Percentiles rank a stretch among this genome's conserved stretches.
phyloP scores from a whole-genome alignment of 2,113 vertebrate genomes.

The Thinocorus orbignyianus region DNA sequence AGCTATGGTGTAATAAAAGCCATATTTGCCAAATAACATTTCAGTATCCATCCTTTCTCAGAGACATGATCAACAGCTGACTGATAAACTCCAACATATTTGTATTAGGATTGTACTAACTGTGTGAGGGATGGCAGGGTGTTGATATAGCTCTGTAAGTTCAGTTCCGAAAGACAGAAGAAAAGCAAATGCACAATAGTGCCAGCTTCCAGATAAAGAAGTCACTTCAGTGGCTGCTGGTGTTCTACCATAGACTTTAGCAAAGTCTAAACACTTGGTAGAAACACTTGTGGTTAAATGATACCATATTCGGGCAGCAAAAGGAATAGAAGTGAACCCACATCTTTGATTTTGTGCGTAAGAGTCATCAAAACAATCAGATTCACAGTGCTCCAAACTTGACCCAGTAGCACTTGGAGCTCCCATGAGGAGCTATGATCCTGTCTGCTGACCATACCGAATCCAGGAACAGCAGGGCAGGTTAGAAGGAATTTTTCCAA shows the following conservation, averaged over 20 bases:
- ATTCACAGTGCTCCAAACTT: background rate
- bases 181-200: background rate
- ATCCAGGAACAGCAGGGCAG: background rate
- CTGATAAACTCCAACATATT: background rate
- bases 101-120: background rate
- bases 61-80: background rate
- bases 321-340: background rate
- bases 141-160: background rate
- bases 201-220: background rate
- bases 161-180: background rate
- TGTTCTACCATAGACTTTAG: background rate
- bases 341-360: background rate
- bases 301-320: background rate
- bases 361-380: background rate
- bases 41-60: background rate
- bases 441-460: background rate
- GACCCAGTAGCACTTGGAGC: background rate
- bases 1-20: background rate
- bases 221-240: background rate
- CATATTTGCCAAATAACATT: background rate
- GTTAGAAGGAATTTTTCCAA: background rate
- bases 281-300: background rate
- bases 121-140: background rate
- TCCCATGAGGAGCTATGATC: fast-evolving
- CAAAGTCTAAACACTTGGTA: background rate